These are phyloP conservation scores for Ophiothrix spiculata DNA, from an alignment of 35 echinoderm and acorn worm species.

Conservation along the genomic window DNA sequence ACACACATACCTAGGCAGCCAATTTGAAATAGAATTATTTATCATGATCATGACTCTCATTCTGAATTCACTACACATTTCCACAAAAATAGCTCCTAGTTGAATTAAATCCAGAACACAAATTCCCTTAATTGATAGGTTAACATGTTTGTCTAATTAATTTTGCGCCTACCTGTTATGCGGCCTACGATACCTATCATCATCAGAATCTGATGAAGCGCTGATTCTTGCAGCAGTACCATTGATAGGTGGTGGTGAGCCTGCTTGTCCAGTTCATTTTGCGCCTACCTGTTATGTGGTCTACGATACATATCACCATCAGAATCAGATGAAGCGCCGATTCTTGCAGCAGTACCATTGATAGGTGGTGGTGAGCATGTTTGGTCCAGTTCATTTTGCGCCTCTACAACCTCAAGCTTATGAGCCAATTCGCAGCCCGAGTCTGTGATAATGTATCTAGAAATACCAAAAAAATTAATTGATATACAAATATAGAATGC, in stretches of 20 bases:
- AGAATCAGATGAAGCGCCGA: slow-evolving; percentile 10
- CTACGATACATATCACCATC: not conserved
- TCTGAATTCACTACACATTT: no score
- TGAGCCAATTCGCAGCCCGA: slow-evolving; percentile 71
- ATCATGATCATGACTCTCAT: no score
- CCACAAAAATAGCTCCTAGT: no score
- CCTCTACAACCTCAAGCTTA: slow-evolving; percentile 52
- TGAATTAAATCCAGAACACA: no score
- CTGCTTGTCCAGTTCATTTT: slow-evolving; percentile 6
- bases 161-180: slow-evolving; percentile 4
- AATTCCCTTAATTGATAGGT: no score
- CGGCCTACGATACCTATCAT: not conserved
- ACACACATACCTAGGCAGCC: no score
- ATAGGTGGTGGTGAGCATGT: not conserved
- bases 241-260: not conserved
- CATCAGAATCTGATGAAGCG: not conserved
- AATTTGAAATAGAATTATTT: no score
- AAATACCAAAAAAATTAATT: no score
- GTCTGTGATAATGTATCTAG: slow-evolving; percentile 86
- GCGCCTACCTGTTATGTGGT: slow-evolving; percentile 7
- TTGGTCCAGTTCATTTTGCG: slow-evolving; percentile 8
- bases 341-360: slow-evolving; percentile 10
- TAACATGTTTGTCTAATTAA: no score
- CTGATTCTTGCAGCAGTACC: slow-evolving; percentile 16
- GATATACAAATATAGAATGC: no score